Conservation (phyloP, 2,113 vertebrate genomes). For the Trogon melanurus region DNA sequence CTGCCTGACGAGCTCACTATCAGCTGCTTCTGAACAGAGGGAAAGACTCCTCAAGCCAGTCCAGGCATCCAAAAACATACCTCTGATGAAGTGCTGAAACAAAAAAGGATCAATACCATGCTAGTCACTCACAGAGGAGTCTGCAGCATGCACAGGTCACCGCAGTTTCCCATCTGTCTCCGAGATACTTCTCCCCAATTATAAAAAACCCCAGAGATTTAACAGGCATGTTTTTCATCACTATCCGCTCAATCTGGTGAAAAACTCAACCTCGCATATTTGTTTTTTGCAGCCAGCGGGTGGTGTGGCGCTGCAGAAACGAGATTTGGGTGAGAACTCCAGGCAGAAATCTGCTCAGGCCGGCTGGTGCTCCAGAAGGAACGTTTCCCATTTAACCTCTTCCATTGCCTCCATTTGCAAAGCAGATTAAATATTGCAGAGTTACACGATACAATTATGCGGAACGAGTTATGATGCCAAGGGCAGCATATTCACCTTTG, state of each 20-base stretch:
- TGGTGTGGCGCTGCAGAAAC: slow-evolving; percentile 55
- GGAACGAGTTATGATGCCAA: not conserved
- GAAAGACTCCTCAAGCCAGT: not conserved
- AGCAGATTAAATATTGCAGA: slow-evolving; percentile 48
- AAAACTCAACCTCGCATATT: slow-evolving; percentile 65
- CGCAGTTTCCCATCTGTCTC: slow-evolving; percentile 60
- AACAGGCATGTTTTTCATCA: slow-evolving; percentile 70
- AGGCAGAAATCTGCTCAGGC: slow-evolving; percentile 63
- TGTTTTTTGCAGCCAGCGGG: slow-evolving; percentile 70
- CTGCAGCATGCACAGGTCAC: slow-evolving; percentile 26
- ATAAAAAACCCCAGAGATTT: slow-evolving; percentile 53
- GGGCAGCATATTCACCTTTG: slow-evolving; percentile 20
- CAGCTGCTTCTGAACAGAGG: not conserved
- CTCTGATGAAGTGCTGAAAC: not conserved
- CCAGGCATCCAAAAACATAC: not conserved
- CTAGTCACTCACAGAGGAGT: slow-evolving; percentile 11
- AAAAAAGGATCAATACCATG: slow-evolving; percentile 25
- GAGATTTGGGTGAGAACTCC: slow-evolving; percentile 64
- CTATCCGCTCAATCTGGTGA: slow-evolving; percentile 60
- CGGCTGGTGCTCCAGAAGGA: slow-evolving; percentile 68
- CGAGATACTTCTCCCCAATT: slow-evolving; percentile 37
- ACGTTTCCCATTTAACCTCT: slow-evolving; percentile 62
- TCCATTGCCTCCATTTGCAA: slow-evolving; percentile 42
- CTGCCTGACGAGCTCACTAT: not conserved
- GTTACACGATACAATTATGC: slow-evolving; percentile 19